These are phyloP conservation scores for Micoletzkya japonica DNA, from an alignment of 2,888 invertebrate species.

Conservation along the genomic window DNA sequence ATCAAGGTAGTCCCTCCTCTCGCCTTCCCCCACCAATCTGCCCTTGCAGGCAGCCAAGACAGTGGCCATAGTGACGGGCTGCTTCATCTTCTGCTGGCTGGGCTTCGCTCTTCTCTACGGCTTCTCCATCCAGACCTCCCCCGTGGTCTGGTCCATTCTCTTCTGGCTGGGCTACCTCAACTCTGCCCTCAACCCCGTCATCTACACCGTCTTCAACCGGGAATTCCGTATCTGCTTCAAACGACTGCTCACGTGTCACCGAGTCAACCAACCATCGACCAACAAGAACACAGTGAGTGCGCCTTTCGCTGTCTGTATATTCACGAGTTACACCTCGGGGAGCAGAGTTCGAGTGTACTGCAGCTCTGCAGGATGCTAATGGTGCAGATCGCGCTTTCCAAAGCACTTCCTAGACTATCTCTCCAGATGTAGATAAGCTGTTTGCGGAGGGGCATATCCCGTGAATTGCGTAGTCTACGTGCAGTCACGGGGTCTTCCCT, in stretches of 20 bases:
- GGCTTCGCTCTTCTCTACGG: conserved; percentile 78
- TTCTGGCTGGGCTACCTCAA: conserved; percentile 98
- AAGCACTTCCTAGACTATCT: too few relatives aligned
- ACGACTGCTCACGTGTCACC: conserved; percentile 60
- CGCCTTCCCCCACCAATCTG: not conserved
- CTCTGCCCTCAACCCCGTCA: conserved; percentile 84
- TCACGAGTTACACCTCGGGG: too few relatives aligned
- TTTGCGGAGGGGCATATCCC: too few relatives aligned
- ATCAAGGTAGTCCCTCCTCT: conserved; percentile 48
- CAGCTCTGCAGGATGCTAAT: too few relatives aligned
- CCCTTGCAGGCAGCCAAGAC: conserved; percentile 46
- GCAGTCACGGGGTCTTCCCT: too few relatives aligned
- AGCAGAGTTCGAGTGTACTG: too few relatives aligned
- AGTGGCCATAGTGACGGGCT: conserved; percentile 85
- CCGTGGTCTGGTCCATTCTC: conserved; percentile 73
- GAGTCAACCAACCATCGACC: conserved; percentile 49
- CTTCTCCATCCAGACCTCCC: conserved; percentile 44
- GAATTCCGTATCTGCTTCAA: conserved; percentile 63
- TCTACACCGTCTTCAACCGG: conserved; percentile 66
- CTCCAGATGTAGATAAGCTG: too few relatives aligned
- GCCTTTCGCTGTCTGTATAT: too few relatives aligned
- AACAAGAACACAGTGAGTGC: conserved; percentile 31
- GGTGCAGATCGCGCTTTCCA: too few relatives aligned
- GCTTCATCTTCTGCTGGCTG: conserved; percentile 94
- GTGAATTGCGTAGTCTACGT: too few relatives aligned